These are phyloP conservation scores for Drosophila falleni DNA, from an alignment of 2,888 invertebrate species.

Conservation along the genomic window DNA sequence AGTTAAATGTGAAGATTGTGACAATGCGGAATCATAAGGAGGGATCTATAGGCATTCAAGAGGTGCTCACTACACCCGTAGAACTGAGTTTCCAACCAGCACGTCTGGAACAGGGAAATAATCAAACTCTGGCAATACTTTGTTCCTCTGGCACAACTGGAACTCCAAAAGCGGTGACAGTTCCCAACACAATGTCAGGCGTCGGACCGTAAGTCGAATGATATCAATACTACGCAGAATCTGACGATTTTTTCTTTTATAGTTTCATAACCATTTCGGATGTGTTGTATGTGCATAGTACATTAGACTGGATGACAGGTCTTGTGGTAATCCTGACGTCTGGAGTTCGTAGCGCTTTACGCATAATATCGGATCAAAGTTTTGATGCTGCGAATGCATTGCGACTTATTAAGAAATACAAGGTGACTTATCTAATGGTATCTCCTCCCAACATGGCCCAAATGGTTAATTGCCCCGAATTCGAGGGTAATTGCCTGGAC, in stretches of 20 bases:
- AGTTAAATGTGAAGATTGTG: slow-evolving; percentile 17
- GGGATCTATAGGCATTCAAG: slow-evolving; percentile 6
- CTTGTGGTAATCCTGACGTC: background rate
- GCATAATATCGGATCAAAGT: background rate
- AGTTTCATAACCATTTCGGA: background rate
- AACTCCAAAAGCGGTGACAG: slow-evolving; percentile 61
- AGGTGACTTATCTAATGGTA: slow-evolving; percentile 6
- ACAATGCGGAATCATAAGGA: slow-evolving; percentile 25
- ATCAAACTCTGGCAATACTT: slow-evolving; percentile 68
- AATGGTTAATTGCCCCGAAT: slow-evolving; percentile 4
- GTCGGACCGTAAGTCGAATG: background rate
- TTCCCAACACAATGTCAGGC: slow-evolving; percentile 2
- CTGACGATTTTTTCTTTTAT: too few relatives aligned
- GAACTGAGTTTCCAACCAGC: slow-evolving; percentile 35
- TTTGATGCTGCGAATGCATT: slow-evolving; percentile 3
- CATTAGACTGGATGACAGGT: slow-evolving; percentile 12
- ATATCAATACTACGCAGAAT: too few relatives aligned
- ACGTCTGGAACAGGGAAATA: slow-evolving; percentile 51
- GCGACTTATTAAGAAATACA: slow-evolving; percentile 8
- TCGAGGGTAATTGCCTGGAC: background rate
- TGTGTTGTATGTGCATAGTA: slow-evolving; percentile 3
- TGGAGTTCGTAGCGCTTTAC: slow-evolving; percentile 4
- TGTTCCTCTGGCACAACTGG: slow-evolving; percentile 78
- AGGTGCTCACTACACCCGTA: slow-evolving; percentile 10
- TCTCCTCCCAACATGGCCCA: slow-evolving; percentile 5